Evolutionary conservation across 2,797 vertebrate species (phyloP), one percentile per base, ranked within the genome.

Genomic region (Cirrhinus molitorella): DNA sequence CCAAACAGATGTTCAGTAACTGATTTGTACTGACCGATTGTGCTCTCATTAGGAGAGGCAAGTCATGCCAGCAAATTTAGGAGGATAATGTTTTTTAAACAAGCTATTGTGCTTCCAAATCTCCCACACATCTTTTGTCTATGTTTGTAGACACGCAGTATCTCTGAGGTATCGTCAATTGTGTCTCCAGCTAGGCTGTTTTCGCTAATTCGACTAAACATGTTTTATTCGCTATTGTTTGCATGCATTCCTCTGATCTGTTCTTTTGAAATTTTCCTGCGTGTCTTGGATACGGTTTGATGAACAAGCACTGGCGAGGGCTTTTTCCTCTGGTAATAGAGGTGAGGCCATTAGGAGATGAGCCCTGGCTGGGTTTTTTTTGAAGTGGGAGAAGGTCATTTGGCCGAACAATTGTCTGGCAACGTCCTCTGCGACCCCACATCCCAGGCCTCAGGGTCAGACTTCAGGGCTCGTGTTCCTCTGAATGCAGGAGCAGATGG

Each of bases 401-500:
- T 85, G 79, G 77, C 86, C 81, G 51, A 86, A 85, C 88, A 89
- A 91, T 88, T 89, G 87, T 89, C 85, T 84, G 8, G 71, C 79
- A 75, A 76, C 72, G 70, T 68, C 84, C 78, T 90, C 83, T 40
- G 31, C 85, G 76, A 83, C 87, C 87, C 90, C 84, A 83, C 83
- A 11, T 84, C 53, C 65, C 89, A 90, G 91, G 90, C 92, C 89
- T 45, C 13, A n/a, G 86, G 90, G 89, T 89, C 86, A 86, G 88
- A 88, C 87, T 74, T 82, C 70, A 71, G 81, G 85, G 73, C 68
- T 66, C 51, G 74, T 87, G 85, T 84, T 82, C 65, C 19, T 53
- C 61, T 93, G 90, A 94, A 93, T 91, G 89, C 86, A 91, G 87
- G 85, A 94, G 85, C 94, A 95, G 93, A 95, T 95, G 94, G 91